phyloP scores from a whole-genome alignment of 2,113 vertebrate genomes.

The Gulo gulo region DNA sequence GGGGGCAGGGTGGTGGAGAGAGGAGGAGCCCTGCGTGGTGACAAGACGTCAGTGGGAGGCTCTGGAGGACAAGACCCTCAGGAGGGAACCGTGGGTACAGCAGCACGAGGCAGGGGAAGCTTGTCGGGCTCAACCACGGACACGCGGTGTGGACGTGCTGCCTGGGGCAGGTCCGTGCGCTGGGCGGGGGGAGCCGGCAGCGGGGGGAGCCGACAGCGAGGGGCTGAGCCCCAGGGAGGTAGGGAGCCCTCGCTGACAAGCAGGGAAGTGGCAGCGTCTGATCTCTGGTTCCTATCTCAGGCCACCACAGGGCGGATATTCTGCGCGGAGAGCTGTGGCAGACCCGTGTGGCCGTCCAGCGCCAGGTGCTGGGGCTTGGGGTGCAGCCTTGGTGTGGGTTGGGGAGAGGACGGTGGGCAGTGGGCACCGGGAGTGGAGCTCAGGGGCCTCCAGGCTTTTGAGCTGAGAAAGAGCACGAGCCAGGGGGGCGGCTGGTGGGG shows the following conservation, averaged over 20 bases:
- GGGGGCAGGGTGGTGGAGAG: background rate
- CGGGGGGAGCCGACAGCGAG: rapidly evolving
- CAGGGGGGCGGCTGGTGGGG: background rate
- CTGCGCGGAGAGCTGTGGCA: background rate
- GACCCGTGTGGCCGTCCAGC: background rate
- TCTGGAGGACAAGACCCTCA: background rate
- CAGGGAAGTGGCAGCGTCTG: background rate
- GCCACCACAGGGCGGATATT: rapidly evolving
- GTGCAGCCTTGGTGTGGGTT: background rate
- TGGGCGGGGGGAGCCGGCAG: background rate
- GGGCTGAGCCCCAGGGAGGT: background rate
- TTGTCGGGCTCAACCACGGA: background rate
- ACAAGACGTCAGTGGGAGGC: background rate
- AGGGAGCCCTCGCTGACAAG: background rate
- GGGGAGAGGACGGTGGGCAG: background rate
- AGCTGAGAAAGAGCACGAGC: background rate
- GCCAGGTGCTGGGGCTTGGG: background rate
- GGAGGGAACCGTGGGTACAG: background rate
- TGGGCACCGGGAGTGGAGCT: background rate
- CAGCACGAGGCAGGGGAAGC: background rate
- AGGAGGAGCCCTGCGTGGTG: background rate
- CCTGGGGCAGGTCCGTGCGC: background rate
- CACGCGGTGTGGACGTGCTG: background rate
- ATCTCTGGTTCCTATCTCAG: background rate
- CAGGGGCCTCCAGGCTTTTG: background rate